Conservation (phyloP, 2,113 vertebrate species). For the Petromus typicus region DNA sequence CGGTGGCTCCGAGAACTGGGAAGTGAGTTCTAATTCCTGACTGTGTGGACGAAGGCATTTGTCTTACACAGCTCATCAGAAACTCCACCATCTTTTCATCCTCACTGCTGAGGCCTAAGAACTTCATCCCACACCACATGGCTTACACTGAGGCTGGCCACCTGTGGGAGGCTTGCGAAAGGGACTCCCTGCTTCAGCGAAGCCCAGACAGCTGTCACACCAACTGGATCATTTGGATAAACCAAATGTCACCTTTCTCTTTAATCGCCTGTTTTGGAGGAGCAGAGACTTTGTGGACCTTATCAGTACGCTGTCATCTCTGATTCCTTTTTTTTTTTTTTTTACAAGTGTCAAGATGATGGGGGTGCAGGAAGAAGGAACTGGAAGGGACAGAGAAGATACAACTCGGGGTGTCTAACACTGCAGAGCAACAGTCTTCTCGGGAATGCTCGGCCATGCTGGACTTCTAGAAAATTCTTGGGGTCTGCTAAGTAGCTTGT, state of each 20-base stretch:
- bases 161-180: neutral
- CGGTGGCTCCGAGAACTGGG: neutral
- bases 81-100: neutral
- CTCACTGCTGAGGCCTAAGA: neutral
- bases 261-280: neutral
- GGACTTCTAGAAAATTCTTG: neutral
- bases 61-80: neutral
- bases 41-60: neutral
- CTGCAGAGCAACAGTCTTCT: neutral
- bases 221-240: slow-evolving; percentile 44
- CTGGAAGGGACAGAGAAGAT: neutral
- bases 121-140: neutral
- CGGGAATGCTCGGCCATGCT: accelerated
- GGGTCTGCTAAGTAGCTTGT: accelerated
- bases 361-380: neutral
- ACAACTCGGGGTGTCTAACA: neutral
- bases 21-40: neutral
- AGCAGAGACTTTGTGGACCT: slow-evolving; percentile 20
- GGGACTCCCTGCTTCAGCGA: neutral
- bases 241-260: neutral
- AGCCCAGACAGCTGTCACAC: slow-evolving; percentile 42
- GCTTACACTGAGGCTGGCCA: neutral
- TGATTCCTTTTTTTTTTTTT: neutral
- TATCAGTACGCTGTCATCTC: neutral
- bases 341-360: neutral